phyloP scores from a whole-genome alignment of 1,140 invertebrate species.

The Triops longicaudatus region DNA sequence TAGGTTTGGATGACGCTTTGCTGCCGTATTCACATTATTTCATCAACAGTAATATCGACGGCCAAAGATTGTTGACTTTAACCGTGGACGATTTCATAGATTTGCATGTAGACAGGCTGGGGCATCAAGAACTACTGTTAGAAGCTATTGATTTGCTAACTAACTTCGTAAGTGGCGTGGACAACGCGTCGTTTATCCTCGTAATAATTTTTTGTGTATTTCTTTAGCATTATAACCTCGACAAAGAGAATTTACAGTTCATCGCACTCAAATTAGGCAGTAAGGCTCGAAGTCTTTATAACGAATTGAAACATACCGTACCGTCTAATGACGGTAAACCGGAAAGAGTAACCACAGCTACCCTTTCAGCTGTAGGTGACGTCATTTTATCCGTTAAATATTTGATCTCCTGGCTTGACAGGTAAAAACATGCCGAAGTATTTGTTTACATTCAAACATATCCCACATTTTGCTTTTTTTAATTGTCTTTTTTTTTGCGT shows the following conservation, averaged over 20 bases:
- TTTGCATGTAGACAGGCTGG: conserved; percentile 70
- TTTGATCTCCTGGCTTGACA: conserved; percentile 76
- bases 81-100: conserved; percentile 77
- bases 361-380: conserved; percentile 70
- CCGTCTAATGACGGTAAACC: conserved; percentile 50
- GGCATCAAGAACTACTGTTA: conserved; percentile 84
- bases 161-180: conserved; percentile 63
- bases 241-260: conserved; percentile 81
- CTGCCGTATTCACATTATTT: conserved; percentile 72
- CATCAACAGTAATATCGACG: conserved; percentile 67
- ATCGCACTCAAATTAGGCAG: conserved; percentile 74
- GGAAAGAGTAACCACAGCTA: conserved; percentile 59
- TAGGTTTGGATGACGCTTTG: conserved; percentile 72
- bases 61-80: conserved; percentile 69
- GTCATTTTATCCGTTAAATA: conserved; percentile 75
- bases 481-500: conserved; percentile 30
- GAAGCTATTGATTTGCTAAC: conserved; percentile 80
- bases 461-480: conserved; percentile 31
- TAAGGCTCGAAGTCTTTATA: conserved; percentile 67
- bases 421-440: conserved; percentile 40
- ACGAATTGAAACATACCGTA: conserved; percentile 47
- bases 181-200: conserved; percentile 18
- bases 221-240: conserved; percentile 76
- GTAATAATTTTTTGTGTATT: conserved; percentile 26
- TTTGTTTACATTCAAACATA: background rate